Percentiles rank a stretch among this genome's conserved stretches.
Evolutionary conservation across 2,113 vertebrate species (phyloP).

Genomic region (Plestiodon gilberti): DNA sequence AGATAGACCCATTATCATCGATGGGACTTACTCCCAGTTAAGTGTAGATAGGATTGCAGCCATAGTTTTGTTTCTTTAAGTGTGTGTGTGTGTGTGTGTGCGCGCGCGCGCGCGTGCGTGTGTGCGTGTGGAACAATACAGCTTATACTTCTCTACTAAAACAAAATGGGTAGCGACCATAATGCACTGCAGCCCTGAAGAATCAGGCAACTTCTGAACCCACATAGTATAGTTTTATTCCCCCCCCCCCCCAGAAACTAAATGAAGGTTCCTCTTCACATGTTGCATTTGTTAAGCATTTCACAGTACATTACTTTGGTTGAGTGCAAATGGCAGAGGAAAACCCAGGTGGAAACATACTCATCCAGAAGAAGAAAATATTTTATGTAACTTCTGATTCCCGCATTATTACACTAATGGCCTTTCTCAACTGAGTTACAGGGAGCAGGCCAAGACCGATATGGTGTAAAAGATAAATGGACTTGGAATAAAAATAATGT

Average conservation of each 20-base stretch:
- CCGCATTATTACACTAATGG: constrained; percentile 1
- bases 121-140: too few species aligned
- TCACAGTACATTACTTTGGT: constrained; percentile 32
- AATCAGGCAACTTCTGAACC: not conserved
- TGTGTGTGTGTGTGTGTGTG: too few species aligned
- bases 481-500: constrained; percentile 14
- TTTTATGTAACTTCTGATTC: not conserved
- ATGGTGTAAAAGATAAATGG: constrained; percentile 6
- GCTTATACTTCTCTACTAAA: not conserved
- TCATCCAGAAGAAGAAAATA: constrained; percentile 39
- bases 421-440: constrained; percentile 21
- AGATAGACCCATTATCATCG: too few species aligned
- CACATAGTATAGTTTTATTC: not conserved
- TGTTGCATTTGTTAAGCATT: constrained; percentile 33
- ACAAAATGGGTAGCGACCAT: constrained; percentile 9
- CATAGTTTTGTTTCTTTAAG: too few species aligned
- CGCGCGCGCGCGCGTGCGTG: too few species aligned
- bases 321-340: not conserved
- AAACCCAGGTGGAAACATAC: constrained; percentile 22
- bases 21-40: too few species aligned
- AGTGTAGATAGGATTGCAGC: too few species aligned
- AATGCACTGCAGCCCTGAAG: not conserved
- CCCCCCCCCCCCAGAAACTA: constrained; percentile 1
- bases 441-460: not conserved
- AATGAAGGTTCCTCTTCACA: constrained; percentile 27